These are phyloP conservation scores for Hoplostethus mediterraneus DNA, from an alignment of 2,797 vertebrate genomes.

Conservation along the genomic window DNA sequence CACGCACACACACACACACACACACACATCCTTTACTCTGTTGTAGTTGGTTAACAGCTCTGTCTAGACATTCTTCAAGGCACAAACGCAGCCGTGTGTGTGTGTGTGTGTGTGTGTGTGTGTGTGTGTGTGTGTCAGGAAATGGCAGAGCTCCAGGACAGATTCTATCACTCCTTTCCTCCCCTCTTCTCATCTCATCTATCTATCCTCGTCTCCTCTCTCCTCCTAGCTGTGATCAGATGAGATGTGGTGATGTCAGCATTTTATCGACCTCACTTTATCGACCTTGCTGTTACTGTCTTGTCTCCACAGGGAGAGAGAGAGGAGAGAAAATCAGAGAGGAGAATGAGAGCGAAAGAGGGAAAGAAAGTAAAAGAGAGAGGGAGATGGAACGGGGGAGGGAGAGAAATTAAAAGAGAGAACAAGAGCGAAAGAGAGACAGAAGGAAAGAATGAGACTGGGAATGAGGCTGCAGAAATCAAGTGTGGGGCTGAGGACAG, in stretches of 20 bases:
- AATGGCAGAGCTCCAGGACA: neutral
- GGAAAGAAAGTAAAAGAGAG: no score
- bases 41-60: no score
- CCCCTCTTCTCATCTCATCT: neutral
- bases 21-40: neutral
- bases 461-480: no score
- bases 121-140: conserved; percentile 4
- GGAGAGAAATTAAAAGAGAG: no score
- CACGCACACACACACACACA: neutral
- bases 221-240: conserved; percentile 58
- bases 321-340: neutral
- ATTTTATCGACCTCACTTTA: conserved; percentile 67
- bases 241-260: conserved; percentile 76
- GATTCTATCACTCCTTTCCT: neutral
- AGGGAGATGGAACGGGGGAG: no score
- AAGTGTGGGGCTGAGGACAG: no score
- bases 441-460: no score
- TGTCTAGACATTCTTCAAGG: no score
- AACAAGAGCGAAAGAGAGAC: no score
- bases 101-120: conserved; percentile 11
- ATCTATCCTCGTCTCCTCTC: neutral
- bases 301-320: neutral
- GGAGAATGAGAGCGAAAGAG: neutral
- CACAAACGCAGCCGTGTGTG: no score
- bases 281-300: conserved; percentile 50